Conservation (phyloP, 2,888 invertebrate genomes). For the Fragum sueziense region DNA sequence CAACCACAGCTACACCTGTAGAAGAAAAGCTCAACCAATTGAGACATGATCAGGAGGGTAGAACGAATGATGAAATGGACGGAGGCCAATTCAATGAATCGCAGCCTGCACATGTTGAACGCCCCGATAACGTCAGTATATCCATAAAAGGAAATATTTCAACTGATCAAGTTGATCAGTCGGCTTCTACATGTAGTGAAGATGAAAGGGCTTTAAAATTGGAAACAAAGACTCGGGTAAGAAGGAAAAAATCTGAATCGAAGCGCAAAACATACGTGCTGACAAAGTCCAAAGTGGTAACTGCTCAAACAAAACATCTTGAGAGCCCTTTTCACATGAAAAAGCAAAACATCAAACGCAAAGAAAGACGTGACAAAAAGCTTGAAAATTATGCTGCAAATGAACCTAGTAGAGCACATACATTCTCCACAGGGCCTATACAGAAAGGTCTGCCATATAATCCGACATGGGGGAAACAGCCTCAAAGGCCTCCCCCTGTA, state of each 20-base stretch:
- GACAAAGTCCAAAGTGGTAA: neutral
- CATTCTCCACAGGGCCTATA: neutral
- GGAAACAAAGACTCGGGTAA: neutral
- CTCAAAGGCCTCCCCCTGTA: neutral
- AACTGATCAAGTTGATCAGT: neutral
- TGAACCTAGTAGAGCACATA: neutral
- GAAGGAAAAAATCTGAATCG: neutral
- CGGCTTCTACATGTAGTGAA: neutral
- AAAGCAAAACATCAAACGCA: neutral
- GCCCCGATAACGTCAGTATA: no score
- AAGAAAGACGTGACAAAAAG: conserved; percentile 7
- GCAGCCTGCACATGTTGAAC: no score
- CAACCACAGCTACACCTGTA: neutral
- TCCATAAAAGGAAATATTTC: no score
- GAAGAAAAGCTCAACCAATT: neutral
- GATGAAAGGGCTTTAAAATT: neutral
- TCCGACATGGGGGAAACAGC: neutral
- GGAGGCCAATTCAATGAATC: neutral
- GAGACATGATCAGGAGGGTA: neutral
- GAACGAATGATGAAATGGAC: neutral
- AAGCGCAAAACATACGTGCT: neutral
- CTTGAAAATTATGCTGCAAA: neutral
- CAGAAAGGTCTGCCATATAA: neutral
- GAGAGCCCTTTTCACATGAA: neutral
- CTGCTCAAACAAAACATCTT: neutral